phyloP scores from a whole-genome alignment of 2,888 invertebrate genomes.

The Abrostola triplasia region DNA sequence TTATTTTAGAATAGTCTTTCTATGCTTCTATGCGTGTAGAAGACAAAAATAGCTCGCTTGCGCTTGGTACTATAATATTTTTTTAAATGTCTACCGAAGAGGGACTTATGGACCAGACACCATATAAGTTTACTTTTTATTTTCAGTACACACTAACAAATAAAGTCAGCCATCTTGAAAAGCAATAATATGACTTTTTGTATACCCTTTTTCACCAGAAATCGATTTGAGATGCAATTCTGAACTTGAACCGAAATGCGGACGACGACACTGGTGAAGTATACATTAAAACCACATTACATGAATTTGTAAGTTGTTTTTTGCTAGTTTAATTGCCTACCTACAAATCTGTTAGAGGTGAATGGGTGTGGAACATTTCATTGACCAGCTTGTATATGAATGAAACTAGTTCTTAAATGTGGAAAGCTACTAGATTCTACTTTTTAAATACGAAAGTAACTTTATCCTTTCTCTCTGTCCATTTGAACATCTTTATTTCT shows the following conservation, averaged over 20 bases:
- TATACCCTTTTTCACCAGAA: conserved; percentile 45
- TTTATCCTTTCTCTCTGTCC: too few relatives aligned
- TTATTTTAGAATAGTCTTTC: too few relatives aligned
- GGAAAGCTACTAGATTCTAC: too few relatives aligned
- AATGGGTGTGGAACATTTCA: neutral
- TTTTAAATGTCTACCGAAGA: too few relatives aligned
- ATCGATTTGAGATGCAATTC: conserved; percentile 55
- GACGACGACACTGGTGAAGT: conserved; percentile 20
- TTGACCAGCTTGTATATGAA: neutral
- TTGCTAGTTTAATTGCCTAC: conserved; percentile 1
- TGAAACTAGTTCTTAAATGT: too few relatives aligned
- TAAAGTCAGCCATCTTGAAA: conserved; percentile 21
- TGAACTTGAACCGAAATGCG: conserved; percentile 56
- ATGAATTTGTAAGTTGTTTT: conserved; percentile 3
- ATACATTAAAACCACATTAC: conserved; percentile 26
- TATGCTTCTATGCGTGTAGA: too few relatives aligned
- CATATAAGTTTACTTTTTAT: too few relatives aligned
- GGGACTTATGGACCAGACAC: too few relatives aligned
- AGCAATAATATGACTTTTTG: conserved; percentile 44
- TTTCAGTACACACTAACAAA: conserved; percentile 5
- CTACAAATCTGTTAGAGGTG: neutral
- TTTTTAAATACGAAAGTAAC: too few relatives aligned
- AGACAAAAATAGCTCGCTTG: too few relatives aligned
- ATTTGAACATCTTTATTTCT: too few relatives aligned
- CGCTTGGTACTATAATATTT: too few relatives aligned